Base-by-base conservation (phyloP, 1,140 invertebrate species). In the Batillaria attramentaria region DNA sequence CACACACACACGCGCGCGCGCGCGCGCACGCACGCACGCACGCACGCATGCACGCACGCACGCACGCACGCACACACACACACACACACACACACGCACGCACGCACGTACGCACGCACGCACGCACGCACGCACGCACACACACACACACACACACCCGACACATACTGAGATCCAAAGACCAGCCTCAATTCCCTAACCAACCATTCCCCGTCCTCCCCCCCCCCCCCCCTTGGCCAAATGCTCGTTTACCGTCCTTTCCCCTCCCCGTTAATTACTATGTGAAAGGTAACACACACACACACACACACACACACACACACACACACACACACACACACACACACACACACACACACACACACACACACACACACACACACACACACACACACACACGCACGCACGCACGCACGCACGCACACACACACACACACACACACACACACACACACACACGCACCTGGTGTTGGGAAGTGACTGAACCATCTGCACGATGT, bases 381-480 rank as follows among this genome's bases (percentile, higher is more conserved):
- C 41, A n/a, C 68, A n/a, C 41, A 42, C 37, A 70, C 35, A 42
- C 35, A 70, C 41, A 70, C 68, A 70, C 68, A 65, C 62, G 37
- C 62, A 65, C 24, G n/a, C 28, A 65, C 62, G 37, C 62, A 65
- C 62, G 37, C 62, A 33, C 62, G 37, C 62, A 33, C 62, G 24
- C 62, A 65, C 62, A 10, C 62, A 3, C 13, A 41, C 35, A 4
- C 37, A 5, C 33, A 6, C 68, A n/a, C 5, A 42, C 41, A 43
- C 68, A 70, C 37, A 70, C 37, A 70, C 68, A 42, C 39, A 2
- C 31, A 3, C 39, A 20, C 68, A 70, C 37, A 77, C 65, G 92
- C 91, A 68, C 93, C 93, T 84, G 92, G 92, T 86, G 93, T 85
- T 69, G 31, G 70, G 50, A 28, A 83, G 65, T 28, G 54, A 42